phyloP scores from a whole-genome alignment of 2,888 invertebrate genomes.

The Cryptus armator region DNA sequence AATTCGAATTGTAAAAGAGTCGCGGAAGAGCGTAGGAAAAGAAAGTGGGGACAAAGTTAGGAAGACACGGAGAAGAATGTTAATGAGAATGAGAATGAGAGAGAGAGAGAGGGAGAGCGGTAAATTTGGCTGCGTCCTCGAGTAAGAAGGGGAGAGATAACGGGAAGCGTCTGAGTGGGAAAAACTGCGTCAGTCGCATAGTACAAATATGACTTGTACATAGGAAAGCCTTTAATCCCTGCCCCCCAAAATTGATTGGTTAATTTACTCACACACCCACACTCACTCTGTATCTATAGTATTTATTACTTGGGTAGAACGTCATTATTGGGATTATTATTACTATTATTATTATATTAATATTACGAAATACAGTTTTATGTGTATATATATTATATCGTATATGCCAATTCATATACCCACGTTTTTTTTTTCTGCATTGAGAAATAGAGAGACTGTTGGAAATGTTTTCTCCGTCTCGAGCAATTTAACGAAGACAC shows the following conservation, averaged over 20 bases:
- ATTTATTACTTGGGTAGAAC: constrained; percentile 85
- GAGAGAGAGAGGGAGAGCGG: constrained; percentile 61
- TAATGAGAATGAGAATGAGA: constrained; percentile 30
- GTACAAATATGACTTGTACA: constrained; percentile 85
- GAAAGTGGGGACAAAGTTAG: constrained; percentile 30
- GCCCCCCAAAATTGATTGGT: constrained; percentile 73
- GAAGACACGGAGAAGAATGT: not conserved
- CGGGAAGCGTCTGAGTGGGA: constrained; percentile 78
- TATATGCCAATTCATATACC: constrained; percentile 81
- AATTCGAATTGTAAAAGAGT: constrained; percentile 72
- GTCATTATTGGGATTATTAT: constrained; percentile 85
- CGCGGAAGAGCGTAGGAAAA: constrained; percentile 35
- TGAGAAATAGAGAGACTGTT: constrained; percentile 65
- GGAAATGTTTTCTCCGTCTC: constrained; percentile 52
- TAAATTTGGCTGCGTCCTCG: constrained; percentile 62
- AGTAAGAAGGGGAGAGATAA: constrained; percentile 72
- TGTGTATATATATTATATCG: constrained; percentile 79
- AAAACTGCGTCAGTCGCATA: constrained; percentile 83
- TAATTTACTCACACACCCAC: constrained; percentile 83
- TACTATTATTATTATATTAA: constrained; percentile 82
- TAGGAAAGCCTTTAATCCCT: constrained; percentile 74
- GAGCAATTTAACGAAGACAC: constrained; percentile 18
- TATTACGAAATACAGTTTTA: constrained; percentile 85
- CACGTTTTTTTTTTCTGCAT: constrained; percentile 70
- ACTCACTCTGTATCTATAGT: constrained; percentile 85